Percentiles rank a stretch among this genome's conserved stretches.
These are phyloP conservation scores for Rhabdornis inornatus DNA, from an alignment of 2,113 vertebrate species.

Conservation along the genomic window DNA sequence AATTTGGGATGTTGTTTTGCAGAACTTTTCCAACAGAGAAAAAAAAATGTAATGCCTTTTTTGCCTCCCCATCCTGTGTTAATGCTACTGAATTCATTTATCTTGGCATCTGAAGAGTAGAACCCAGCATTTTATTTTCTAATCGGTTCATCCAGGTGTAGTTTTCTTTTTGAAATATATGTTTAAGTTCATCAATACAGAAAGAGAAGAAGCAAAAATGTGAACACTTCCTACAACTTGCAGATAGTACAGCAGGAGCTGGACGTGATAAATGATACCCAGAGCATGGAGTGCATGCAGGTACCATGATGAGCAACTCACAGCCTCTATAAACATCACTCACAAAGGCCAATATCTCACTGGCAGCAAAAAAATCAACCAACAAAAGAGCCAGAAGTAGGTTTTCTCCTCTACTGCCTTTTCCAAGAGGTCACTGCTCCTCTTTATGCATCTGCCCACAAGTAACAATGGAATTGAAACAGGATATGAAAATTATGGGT, in stretches of 20 bases:
- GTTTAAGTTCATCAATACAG: background rate
- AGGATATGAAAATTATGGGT: background rate
- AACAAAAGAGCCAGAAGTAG: background rate
- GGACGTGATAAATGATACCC: background rate
- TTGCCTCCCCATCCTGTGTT: accelerated
- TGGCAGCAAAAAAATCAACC: background rate
- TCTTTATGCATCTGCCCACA: background rate
- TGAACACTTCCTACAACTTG: background rate
- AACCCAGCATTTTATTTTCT: background rate
- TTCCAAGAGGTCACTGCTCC: background rate
- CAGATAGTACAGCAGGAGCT: background rate
- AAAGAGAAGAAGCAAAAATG: background rate
- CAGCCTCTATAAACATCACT: background rate
- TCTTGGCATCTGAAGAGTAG: background rate
- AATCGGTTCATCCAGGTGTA: background rate
- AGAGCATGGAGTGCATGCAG: background rate
- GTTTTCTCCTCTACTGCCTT: background rate
- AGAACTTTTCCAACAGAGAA: background rate
- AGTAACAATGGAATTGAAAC: background rate
- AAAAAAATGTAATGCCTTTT: background rate
- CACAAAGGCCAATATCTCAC: background rate
- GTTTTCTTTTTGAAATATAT: background rate
- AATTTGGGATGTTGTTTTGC: background rate
- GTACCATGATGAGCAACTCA: background rate
- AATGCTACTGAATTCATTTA: background rate